These are phyloP conservation scores for Odontomyia ornata DNA, from an alignment of 2,888 invertebrate genomes.

Conservation along the genomic window DNA sequence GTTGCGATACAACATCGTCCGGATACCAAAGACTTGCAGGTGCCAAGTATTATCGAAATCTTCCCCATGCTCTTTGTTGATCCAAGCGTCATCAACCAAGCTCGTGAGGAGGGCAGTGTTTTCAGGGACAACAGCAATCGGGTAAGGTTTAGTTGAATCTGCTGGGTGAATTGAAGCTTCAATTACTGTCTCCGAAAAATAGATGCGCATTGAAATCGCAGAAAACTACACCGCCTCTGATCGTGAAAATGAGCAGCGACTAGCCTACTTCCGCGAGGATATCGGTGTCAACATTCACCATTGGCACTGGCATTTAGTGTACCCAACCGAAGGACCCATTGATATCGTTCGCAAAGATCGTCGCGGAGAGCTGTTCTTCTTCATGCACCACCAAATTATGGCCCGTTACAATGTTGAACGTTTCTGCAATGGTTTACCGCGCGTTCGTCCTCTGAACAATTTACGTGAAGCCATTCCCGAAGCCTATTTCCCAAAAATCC, in stretches of 20 bases:
- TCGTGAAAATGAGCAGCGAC: constrained; percentile 78
- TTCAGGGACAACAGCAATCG: constrained; percentile 66
- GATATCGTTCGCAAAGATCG: constrained; percentile 77
- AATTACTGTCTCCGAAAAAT: not conserved
- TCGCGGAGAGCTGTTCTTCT: constrained; percentile 77
- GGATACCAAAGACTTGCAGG: too few relatives aligned
- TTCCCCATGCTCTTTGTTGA: constrained; percentile 87
- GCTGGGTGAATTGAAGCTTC: constrained; percentile 32
- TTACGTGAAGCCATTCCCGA: constrained; percentile 76
- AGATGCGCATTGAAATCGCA: constrained; percentile 72
- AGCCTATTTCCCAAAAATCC: constrained; percentile 84
- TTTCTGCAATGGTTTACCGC: constrained; percentile 73
- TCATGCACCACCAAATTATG: constrained; percentile 74
- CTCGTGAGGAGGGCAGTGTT: constrained; percentile 74
- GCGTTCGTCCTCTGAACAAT: constrained; percentile 72
- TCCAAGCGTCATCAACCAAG: constrained; percentile 74
- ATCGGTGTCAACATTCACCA: constrained; percentile 87
- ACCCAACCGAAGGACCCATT: constrained; percentile 74
- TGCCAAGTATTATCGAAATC: too few relatives aligned
- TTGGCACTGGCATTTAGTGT: constrained; percentile 93
- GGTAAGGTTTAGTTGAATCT: too few relatives aligned
- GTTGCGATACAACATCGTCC: too few relatives aligned
- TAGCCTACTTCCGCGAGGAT: constrained; percentile 88
- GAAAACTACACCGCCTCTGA: constrained; percentile 79
- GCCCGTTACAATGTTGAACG: constrained; percentile 80